Evolutionary conservation across 2,888 invertebrate species (phyloP), one percentile per base, ranked within the genome.

Genomic region (Eristalinus aeneus): DNA sequence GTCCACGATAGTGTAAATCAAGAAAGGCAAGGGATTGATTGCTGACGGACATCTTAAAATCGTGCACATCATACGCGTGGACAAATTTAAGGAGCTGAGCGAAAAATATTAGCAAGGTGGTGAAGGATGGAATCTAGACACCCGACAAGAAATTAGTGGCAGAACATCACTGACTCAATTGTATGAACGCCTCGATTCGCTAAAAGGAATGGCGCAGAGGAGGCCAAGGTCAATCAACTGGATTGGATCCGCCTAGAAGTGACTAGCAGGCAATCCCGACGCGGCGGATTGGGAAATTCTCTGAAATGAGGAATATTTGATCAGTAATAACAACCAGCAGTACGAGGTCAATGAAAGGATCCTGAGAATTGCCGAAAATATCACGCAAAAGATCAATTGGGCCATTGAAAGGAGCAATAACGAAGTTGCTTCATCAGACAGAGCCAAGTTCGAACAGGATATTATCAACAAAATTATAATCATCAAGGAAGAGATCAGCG

Each of bases 161-260:
- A 32, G 5, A 32, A 32, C 32, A 32, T 32, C 32, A 32, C 11
- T 39, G n/a, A 20, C 54, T 16, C 12, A 54, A n/a, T n/a, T 22
- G 36, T 36, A 36, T 36, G 36, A 11, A 36, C 36, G 36, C 11
- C 36, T 36, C 11, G 36, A 36, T 36, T 36, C 36, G 11, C 23
- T 65, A 6, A 65, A 27, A 23, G 46, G 23, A 9, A 46, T 46
- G 22, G 2, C 31, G 27, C 56, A 10, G 32, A 23, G 65, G 58
- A 39, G 39, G n/a, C 8, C n/a, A 11, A 63, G 77, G 22, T 79
- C 79, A 4, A 65, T 82, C 22, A 32, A 88, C 31, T 82, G 88
- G 79, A 39, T 87, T 8, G 79, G 79, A 46, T 67, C 84, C 1
- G 84, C 84, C 9, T 84, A 79, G 81, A 84, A 88, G 34, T 88